Evolutionary conservation across 1,140 invertebrate species (phyloP).

Genomic region (Drosophila lacteicornis): DNA sequence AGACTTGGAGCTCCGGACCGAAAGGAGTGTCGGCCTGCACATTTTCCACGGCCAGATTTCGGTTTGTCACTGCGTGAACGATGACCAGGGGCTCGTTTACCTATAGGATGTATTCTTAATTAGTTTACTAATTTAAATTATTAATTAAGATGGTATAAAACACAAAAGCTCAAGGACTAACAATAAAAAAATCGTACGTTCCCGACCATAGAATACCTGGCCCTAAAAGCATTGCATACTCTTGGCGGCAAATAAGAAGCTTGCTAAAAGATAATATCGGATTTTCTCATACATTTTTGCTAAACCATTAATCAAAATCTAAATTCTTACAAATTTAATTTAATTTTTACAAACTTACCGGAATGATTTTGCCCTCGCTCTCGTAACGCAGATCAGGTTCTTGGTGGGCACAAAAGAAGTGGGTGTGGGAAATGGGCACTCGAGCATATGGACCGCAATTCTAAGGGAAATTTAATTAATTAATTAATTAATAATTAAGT

Average conservation of each 20-base stretch:
- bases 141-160: neutral
- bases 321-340: too few species aligned
- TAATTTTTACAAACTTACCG: conserved; percentile 28
- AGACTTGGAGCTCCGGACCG: conserved; percentile 60
- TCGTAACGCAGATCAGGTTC: conserved; percentile 49
- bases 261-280: too few species aligned
- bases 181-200: too few species aligned
- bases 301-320: neutral
- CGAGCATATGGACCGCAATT: conserved; percentile 49
- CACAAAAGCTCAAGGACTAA: too few species aligned
- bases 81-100: conserved; percentile 54
- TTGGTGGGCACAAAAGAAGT: conserved; percentile 57
- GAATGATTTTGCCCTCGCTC: conserved; percentile 48
- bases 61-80: conserved; percentile 57
- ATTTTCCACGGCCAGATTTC: conserved; percentile 61
- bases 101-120: neutral
- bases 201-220: neutral
- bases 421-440: conserved; percentile 43
- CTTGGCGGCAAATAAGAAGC: too few species aligned
- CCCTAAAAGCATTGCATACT: neutral
- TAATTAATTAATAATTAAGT: too few species aligned
- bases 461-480: conserved; percentile 7
- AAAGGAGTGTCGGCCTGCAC: conserved; percentile 54
- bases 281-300: too few species aligned
- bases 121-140: too few species aligned